Conservation (phyloP, 2,797 vertebrate genomes). For the Parauchenoglanis ngamensis region DNA sequence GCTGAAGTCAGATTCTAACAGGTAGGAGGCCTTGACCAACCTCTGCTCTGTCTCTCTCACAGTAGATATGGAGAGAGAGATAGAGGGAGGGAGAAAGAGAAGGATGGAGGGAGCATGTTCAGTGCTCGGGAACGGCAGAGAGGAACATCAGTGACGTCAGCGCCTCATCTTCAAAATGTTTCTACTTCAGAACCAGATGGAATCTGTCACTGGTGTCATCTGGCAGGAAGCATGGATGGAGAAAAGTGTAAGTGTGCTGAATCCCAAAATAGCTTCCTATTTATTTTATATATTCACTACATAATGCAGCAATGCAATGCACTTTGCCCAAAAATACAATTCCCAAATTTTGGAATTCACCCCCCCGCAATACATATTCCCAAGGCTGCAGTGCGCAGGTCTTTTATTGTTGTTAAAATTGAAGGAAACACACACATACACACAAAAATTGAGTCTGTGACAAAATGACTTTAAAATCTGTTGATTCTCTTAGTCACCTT, state of each 20-base stretch:
- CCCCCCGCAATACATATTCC: background rate
- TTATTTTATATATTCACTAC: background rate
- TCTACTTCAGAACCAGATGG: conserved; percentile 76
- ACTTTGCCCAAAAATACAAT: background rate
- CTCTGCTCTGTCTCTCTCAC: conserved; percentile 66
- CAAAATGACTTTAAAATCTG: background rate
- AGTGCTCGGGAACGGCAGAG: conserved; percentile 55
- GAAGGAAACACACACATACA: too few relatives aligned
- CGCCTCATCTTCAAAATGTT: background rate
- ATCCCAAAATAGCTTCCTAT: background rate
- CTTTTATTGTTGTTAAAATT: background rate
- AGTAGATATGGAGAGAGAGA: conserved; percentile 58
- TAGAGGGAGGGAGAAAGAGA: conserved; percentile 58
- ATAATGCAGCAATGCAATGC: background rate
- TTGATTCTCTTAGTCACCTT: background rate
- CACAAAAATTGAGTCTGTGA: background rate
- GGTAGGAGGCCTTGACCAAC: conserved; percentile 71
- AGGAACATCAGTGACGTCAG: conserved; percentile 64
- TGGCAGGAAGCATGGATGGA: conserved; percentile 47
- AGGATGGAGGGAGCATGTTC: conserved; percentile 62
- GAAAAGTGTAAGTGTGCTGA: conserved; percentile 8
- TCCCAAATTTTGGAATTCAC: background rate
- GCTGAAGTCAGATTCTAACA: conserved; percentile 86
- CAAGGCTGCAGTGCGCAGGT: background rate
- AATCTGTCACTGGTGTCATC: conserved; percentile 82